These are phyloP conservation scores for Pollenia amentaria DNA, from an alignment of 2,888 invertebrate genomes.

Conservation along the genomic window DNA sequence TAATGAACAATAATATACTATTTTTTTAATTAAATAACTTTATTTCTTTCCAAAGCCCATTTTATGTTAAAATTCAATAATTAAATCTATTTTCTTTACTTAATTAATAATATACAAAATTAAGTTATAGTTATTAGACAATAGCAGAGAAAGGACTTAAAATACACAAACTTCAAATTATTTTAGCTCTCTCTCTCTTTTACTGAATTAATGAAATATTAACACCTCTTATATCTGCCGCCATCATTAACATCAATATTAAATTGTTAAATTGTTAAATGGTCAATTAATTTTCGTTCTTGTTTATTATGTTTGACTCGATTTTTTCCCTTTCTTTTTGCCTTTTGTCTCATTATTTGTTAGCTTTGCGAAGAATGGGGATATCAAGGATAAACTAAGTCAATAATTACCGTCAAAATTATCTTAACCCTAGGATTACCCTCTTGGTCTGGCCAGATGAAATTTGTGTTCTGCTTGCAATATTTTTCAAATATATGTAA, in stretches of 20 bases:
- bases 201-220: too few species aligned
- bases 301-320: not conserved
- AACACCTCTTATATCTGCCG: not conserved
- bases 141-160: not conserved
- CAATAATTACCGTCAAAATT: not conserved
- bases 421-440: too few species aligned
- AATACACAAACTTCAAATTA: not conserved
- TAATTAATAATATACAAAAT: not conserved
- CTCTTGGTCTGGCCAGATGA: too few species aligned
- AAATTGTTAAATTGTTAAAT: slow-evolving; percentile 23
- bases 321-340: not conserved
- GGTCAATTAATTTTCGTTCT: slow-evolving; percentile 18
- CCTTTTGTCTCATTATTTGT: not conserved
- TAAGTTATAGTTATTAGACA: not conserved
- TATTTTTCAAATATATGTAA: too few species aligned
- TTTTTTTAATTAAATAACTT: not conserved
- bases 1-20: too few species aligned
- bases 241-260: not conserved
- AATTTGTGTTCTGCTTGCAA: too few species aligned
- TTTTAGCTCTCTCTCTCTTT: not conserved
- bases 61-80: not conserved
- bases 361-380: not conserved
- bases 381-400: not conserved
- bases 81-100: not conserved
- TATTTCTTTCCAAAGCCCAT: not conserved